Conservation (phyloP, 2,797 vertebrate species). For the Chanos chanos region DNA sequence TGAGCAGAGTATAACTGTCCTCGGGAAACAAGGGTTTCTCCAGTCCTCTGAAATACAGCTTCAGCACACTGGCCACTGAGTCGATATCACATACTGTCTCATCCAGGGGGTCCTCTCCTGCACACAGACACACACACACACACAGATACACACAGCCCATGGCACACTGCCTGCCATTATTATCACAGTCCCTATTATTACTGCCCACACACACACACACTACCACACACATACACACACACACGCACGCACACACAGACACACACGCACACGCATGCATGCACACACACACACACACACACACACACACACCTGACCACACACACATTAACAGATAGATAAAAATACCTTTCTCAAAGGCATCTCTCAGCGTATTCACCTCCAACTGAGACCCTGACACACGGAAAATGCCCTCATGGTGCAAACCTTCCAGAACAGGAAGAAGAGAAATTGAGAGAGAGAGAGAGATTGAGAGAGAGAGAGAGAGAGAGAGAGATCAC, state of each 20-base stretch:
- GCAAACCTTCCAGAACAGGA: constrained; percentile 69
- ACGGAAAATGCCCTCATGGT: constrained; percentile 89
- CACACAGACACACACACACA: constrained; percentile 35
- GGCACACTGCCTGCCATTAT: too few relatives aligned
- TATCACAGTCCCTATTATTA: constrained; percentile 58
- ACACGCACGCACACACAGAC: background rate
- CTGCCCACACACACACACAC: constrained; percentile 19
- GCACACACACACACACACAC: background rate
- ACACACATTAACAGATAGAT: background rate
- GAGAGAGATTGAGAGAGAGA: constrained; percentile 5
- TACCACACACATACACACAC: background rate
- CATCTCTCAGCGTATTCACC: constrained; percentile 79
- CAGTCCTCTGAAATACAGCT: constrained; percentile 83
- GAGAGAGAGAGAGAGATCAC: background rate
- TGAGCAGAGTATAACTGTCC: constrained; percentile 70
- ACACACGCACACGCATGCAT: background rate
- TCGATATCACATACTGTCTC: constrained; percentile 73
- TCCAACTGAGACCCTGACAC: constrained; percentile 80
- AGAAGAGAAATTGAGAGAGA: background rate
- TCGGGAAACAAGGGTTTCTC: constrained; percentile 79
- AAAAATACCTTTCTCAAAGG: constrained; percentile 81
- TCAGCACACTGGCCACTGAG: constrained; percentile 84
- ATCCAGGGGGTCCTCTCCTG: constrained; percentile 82
- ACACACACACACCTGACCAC: background rate
- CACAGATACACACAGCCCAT: constrained; percentile 37